phyloP scores from a whole-genome alignment of 2,888 invertebrate species.

The Ptilodon capucinus region DNA sequence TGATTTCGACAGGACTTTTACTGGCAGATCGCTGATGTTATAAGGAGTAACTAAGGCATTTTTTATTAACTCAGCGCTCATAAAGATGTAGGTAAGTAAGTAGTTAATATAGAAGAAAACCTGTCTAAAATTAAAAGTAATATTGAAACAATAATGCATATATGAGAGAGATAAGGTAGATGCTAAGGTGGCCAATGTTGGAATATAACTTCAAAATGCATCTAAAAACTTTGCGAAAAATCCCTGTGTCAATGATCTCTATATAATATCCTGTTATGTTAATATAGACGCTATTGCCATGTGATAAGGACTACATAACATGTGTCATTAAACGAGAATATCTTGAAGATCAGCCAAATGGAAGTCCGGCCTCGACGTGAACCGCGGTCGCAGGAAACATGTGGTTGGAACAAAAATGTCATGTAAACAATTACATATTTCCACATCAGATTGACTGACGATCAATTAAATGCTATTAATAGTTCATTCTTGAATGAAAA shows the following conservation, averaged over 20 bases:
- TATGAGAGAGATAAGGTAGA: no score
- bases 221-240: background rate
- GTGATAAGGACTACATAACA: conserved; percentile 19
- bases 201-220: no score
- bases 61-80: no score
- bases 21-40: no score
- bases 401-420: conserved; percentile 39
- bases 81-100: no score
- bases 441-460: conserved; percentile 5
- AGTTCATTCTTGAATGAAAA: background rate
- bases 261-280: background rate
- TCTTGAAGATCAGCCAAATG: conserved; percentile 50
- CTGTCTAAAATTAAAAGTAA: no score
- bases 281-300: conserved; percentile 16
- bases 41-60: no score
- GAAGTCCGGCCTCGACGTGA: conserved; percentile 31
- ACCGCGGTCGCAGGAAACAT: conserved; percentile 40
- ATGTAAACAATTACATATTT: conserved; percentile 36
- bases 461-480: conserved; percentile 5
- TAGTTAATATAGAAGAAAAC: no score
- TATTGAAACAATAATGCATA: no score
- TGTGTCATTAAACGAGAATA: conserved; percentile 43
- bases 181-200: no score
- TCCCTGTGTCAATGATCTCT: conserved; percentile 21
- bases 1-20: no score